Conservation (phyloP, 2,797 vertebrate genomes). For the Acridotheres tristis region DNA sequence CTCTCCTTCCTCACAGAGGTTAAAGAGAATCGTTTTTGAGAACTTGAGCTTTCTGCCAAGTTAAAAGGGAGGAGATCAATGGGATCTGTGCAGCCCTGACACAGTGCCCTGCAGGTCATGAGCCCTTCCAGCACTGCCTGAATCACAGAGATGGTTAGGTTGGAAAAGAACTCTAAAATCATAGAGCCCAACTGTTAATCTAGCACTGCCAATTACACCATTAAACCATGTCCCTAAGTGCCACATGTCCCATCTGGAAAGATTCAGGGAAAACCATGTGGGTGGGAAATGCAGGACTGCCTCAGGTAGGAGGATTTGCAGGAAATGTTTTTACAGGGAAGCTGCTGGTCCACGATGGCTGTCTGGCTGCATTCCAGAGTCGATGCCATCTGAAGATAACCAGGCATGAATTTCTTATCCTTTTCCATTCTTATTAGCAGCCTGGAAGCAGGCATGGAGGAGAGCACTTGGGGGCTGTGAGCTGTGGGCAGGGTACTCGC, state of each 20-base stretch:
- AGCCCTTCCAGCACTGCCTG: background rate
- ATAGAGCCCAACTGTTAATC: background rate
- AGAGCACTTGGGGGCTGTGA: background rate
- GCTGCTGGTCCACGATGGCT: background rate
- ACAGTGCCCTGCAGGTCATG: background rate
- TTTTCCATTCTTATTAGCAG: background rate
- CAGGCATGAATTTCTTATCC: background rate
- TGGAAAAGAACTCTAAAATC: background rate
- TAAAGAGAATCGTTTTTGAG: conserved; percentile 7
- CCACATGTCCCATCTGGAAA: background rate
- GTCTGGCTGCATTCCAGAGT: background rate
- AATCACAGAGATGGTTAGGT: background rate
- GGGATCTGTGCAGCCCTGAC: background rate
- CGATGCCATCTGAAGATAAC: background rate
- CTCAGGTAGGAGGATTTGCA: background rate
- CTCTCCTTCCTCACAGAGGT: background rate
- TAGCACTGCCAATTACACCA: background rate
- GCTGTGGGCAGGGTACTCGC: rapidly evolving
- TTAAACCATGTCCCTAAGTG: background rate
- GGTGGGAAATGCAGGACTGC: background rate
- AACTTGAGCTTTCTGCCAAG: background rate
- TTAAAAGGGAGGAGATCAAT: conserved; percentile 33
- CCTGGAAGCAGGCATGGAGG: background rate
- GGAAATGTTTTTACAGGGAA: background rate
- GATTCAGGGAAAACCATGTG: background rate